Evolutionary conservation across 2,113 vertebrate genomes (phyloP), one percentile per base, ranked within the genome.

Genomic region (Mesocricetus auratus): DNA sequence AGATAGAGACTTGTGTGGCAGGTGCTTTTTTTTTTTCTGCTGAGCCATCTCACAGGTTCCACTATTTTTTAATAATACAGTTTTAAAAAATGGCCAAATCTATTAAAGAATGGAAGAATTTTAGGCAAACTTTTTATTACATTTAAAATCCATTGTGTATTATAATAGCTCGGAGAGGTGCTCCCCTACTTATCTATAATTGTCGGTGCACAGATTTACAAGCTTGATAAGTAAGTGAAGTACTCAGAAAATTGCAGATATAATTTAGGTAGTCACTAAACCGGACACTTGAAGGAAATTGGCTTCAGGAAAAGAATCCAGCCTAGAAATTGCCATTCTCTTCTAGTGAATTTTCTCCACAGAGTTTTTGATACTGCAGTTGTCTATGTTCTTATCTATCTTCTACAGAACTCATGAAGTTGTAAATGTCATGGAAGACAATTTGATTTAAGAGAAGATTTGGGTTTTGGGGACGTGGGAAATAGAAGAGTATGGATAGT

Each of bases 121-220:
- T 98, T 98, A 97, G 97, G 97, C 97, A 96, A 98, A 97, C 93
- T 97, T 98, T 98, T 98, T 98, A 98, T 98, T 98, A 96, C 98
- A 98, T 97, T 98, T 98, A 98, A 97, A 98, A 98, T 98, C 96
- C 97, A 98, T 97, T 96, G 97, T 98, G 97, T 98, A 98, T 98
- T 98, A 98, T 98, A 98, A 98, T 97, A 98, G 98, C 95, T 98
- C 98, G 94, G 98, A 97, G 98, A 97, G 98, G 98, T 92, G 97
- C 94, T 98, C 90, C 98, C 92, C 94, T 96, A 96, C 96, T 98
- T 97, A 98, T 97, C 98, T 97, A 97, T 98, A 98, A 98, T 97
- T 98, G 98, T 98, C 97, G 98, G 98, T 98, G 94, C 98, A 97
- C 95, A 95, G 93, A 96, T 98, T 97, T 97, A 98, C 97, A 98